Percentiles rank a stretch among this genome's conserved stretches.
Evolutionary conservation across 2,797 vertebrate genomes (phyloP).

Genomic region (Chromobotia macracanthus): DNA sequence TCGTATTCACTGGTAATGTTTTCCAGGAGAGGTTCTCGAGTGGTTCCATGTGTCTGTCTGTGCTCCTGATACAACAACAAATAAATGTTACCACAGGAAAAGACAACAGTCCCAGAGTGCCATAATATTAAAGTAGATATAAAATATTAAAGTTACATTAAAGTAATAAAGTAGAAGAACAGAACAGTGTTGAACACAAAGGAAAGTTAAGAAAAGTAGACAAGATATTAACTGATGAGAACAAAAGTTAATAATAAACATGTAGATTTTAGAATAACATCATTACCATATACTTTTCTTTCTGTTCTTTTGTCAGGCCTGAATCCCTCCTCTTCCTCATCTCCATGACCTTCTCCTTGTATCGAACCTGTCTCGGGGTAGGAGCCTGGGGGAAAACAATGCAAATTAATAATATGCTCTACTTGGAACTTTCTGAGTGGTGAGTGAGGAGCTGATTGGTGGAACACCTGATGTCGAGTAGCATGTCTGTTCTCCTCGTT

Average conservation of each 20-base stretch:
- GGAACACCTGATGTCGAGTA: conserved; percentile 93
- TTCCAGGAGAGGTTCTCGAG: conserved; percentile 85
- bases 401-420: neutral
- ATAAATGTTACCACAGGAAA: neutral
- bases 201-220: too few relatives aligned
- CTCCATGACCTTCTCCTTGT: conserved; percentile 97
- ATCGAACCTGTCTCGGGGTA: conserved; percentile 90
- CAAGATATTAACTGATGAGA: too few relatives aligned
- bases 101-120: too few relatives aligned
- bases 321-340: conserved; percentile 95
- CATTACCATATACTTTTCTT: conserved; percentile 94
- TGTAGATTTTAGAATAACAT: neutral
- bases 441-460: neutral
- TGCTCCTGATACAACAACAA: conserved; percentile 76
- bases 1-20: conserved; percentile 90
- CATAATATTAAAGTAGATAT: too few relatives aligned
- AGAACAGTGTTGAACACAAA: too few relatives aligned
- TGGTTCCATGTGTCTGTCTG: conserved; percentile 84
- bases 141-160: too few relatives aligned
- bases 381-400: conserved; percentile 80
- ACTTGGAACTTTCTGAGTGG: neutral
- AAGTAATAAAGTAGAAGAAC: too few relatives aligned
- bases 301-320: conserved; percentile 93
- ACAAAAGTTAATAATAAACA: neutral
- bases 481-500: conserved; percentile 93